A percentile compares a stretch with the other conserved stretches of the same genome.
These are phyloP conservation scores for Pao palembangensis DNA, from an alignment of 2,113 vertebrate species.

Conservation along the genomic window DNA sequence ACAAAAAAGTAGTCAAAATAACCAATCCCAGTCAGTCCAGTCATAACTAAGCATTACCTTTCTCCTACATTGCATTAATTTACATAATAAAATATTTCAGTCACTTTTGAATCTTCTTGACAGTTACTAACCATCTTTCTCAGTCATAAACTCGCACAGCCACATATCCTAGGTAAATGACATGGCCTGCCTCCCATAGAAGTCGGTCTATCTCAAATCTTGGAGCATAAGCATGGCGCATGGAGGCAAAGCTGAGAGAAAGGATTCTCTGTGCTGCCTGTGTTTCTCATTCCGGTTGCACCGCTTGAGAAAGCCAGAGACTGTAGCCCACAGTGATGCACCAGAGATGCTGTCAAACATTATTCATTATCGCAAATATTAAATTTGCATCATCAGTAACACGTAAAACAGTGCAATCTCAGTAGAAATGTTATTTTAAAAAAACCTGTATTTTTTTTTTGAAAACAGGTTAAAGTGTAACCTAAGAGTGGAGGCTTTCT, in stretches of 20 bases:
- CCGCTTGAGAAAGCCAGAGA: slow-evolving; percentile 36
- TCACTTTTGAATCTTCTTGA: background rate
- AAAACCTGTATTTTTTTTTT: too few species aligned
- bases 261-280: slow-evolving; percentile 65
- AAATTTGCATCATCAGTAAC: too few species aligned
- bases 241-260: slow-evolving; percentile 60
- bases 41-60: too few species aligned
- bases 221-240: slow-evolving; percentile 66
- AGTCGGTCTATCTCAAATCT: slow-evolving; percentile 48
- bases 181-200: slow-evolving; percentile 21
- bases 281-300: slow-evolving; percentile 68
- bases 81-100: too few species aligned
- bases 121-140: background rate
- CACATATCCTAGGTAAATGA: slow-evolving; percentile 37
- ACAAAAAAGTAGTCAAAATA: too few species aligned
- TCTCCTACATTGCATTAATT: too few species aligned
- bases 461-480: too few species aligned
- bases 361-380: background rate
- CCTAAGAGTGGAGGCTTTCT: too few species aligned
- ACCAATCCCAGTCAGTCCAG: too few species aligned
- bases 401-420: too few species aligned
- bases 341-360: slow-evolving; percentile 19
- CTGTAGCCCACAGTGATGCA: slow-evolving; percentile 31
- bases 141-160: slow-evolving; percentile 17
- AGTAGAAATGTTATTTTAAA: background rate